Evolutionary conservation across 2,888 invertebrate genomes (phyloP).

Genomic region (Pachliopta kotzebuea): DNA sequence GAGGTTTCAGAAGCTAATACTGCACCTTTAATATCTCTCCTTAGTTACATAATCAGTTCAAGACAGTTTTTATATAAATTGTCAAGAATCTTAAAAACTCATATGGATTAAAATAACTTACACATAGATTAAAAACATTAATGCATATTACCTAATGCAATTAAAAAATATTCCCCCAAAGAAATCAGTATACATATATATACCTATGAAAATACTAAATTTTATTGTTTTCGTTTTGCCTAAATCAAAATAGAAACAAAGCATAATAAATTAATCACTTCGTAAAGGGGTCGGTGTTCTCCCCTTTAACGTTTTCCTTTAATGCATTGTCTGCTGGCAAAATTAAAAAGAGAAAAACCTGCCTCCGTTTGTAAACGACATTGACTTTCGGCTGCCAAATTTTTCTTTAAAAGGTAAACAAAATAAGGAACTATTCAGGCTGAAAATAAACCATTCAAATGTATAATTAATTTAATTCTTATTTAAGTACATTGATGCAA

Average conservation of each 20-base stretch:
- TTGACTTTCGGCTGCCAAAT: slow-evolving; percentile 51
- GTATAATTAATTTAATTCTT: not conserved
- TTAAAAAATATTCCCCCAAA: not conserved
- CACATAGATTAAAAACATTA: no score
- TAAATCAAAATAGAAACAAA: slow-evolving; percentile 76
- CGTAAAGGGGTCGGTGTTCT: slow-evolving; percentile 64
- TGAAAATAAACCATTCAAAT: not conserved
- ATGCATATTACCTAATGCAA: no score
- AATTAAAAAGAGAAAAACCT: slow-evolving; percentile 74
- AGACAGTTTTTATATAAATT: no score
- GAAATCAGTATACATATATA: not conserved
- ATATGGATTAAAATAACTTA: no score
- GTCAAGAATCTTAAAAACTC: no score
- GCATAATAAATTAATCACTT: slow-evolving; percentile 78
- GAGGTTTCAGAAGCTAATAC: not conserved
- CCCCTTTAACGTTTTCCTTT: slow-evolving; percentile 76
- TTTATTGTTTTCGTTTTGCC: slow-evolving; percentile 47
- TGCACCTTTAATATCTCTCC: not conserved
- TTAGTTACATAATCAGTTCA: no score
- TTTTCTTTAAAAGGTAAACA: slow-evolving; percentile 28
- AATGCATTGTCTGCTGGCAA: slow-evolving; percentile 75
- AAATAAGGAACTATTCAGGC: not conserved
- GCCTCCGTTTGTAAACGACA: slow-evolving; percentile 60
- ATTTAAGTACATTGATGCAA: not conserved
- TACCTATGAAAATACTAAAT: slow-evolving; percentile 16